Base-by-base conservation (phyloP, 2,888 invertebrate species). In the Pristionchus arcanus region DNA sequence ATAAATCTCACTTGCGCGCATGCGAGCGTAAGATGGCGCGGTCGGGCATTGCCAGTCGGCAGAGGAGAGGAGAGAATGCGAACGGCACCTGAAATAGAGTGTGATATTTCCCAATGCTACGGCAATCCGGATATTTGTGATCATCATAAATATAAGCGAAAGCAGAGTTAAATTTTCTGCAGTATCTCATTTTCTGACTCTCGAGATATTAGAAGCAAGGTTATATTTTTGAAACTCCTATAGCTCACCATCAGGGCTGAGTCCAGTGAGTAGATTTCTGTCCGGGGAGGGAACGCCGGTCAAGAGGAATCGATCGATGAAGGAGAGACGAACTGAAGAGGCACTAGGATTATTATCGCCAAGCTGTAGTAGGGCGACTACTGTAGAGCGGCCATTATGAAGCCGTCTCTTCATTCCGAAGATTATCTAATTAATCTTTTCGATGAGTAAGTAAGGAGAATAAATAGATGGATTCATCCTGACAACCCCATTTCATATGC, bases 1-100 rank as follows among this genome's bases (percentile, higher is more conserved):
- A 49, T 49, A 13, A 49, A 49, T 49, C 59, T 59, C 59, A 77
- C 77, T 34, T 77, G 77, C 25, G 77, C 49, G n/a, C 77, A 77
- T 19, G 49, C 77, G 77, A 77, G 77, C 11, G 42, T 77, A n/a
- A 77, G 77, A 31, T 77, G 77, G 0, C 37, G 37, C 16, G 77
- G 77, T 1, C 77, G 37, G 19, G 37, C 77, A 21, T n/a, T 37
- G 42, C n/a, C 77, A 7, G 49, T 77, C 11, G 42, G 77, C 1
- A 77, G 77, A n/a, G 77, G 42, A 77, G 49, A 21, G 2, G 42
- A n/a, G 49, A 77, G n/a, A 25, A 77, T 13, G 1, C 77, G 37
- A 42, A 77, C 49, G 19, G 77, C 77, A 7, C 77, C 77, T 77
- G 13, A 37, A 77, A 42, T 13, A 11, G 19, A 31, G 34, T 49